Conservation (phyloP, 2,797 vertebrate species). For the Hydrocynus forskahlii region DNA sequence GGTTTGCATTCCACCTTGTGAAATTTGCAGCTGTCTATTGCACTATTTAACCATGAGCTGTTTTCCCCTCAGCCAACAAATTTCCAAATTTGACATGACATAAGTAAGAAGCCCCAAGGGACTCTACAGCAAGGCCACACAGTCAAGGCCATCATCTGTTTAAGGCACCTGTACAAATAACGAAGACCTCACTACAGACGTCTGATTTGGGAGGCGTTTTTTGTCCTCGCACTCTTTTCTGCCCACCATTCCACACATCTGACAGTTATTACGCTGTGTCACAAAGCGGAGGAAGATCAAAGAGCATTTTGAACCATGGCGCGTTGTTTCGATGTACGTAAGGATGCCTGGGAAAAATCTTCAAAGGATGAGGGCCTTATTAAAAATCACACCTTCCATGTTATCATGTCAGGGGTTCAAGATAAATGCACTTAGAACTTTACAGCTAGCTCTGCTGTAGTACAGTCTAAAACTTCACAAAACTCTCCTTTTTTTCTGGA, state of each 20-base stretch:
- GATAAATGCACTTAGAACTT: not conserved
- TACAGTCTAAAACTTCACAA: not conserved
- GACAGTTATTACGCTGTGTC: constrained; percentile 36
- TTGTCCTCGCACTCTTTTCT: constrained; percentile 16
- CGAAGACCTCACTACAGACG: constrained; percentile 21
- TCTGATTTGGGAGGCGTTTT: constrained; percentile 8
- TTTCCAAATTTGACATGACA: constrained; percentile 11
- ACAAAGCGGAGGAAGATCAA: constrained; percentile 66
- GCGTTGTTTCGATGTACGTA: constrained; percentile 65
- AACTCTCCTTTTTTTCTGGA: not conserved
- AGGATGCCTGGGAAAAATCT: constrained; percentile 69
- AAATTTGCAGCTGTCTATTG: not conserved
- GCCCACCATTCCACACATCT: constrained; percentile 13
- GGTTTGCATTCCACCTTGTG: not conserved
- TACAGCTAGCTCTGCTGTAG: not conserved
- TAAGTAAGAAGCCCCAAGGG: constrained; percentile 25
- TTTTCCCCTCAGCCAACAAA: constrained; percentile 9
- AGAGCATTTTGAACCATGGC: constrained; percentile 67
- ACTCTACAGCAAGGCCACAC: constrained; percentile 4
- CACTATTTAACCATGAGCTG: constrained; percentile 27
- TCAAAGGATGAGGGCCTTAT: constrained; percentile 73
- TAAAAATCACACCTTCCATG: constrained; percentile 33
- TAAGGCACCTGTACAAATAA: constrained; percentile 41
- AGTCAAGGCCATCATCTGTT: constrained; percentile 10
- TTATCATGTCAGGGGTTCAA: constrained; percentile 6